Evolutionary conservation across 2,797 vertebrate species (phyloP), one percentile per base, ranked within the genome.

Genomic region (Parotocinclus haroldoi): DNA sequence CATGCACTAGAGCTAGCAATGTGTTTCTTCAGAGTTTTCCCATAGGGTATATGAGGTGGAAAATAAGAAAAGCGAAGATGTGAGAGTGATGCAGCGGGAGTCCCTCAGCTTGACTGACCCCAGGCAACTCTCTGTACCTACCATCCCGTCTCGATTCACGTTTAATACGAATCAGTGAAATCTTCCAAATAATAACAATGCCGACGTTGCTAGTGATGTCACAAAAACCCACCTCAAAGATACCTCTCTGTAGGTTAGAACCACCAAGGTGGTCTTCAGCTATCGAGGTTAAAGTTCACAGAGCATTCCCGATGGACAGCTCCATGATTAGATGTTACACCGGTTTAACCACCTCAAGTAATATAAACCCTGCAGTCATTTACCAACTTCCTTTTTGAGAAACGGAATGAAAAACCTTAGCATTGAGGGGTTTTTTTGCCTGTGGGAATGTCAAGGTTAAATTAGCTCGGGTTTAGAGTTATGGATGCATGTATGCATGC

Each of bases 281-380:
- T 12, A 10, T 14, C 6, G 59, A 73, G 69, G 55, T 61, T 58
- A 54, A 73, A 71, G 64, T 51, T 36, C 40, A 67, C 37, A 17
- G 46, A 19, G 51, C 58, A 58, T 66, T 27, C 63, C 11, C 14
- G 73, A 65, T 2, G 27, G 27, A 27, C 61, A 73, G 58, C 52
- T 39, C 7, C 19, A 51, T 70, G 66, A 52, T 75, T 65, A 70
- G 70, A 68, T 70, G 68, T 71, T 70, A 60, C 63, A 27, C 42
- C 37, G 65, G 56, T 75, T 75, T 75, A 78, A 71, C 76, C 64
- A 71, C 63, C 63, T 66, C 50, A 70, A 68, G 73, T 64, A 68
- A 64, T 69, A 49, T 49, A 63, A 69, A 46, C 39, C 73, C 50
- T 49, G 53, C 14, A 51, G 54, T 55, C 16, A 38, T 53, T 46